These are phyloP conservation scores for Diplodus puntazzo DNA, from an alignment of 2,797 vertebrate species.

Conservation along the genomic window DNA sequence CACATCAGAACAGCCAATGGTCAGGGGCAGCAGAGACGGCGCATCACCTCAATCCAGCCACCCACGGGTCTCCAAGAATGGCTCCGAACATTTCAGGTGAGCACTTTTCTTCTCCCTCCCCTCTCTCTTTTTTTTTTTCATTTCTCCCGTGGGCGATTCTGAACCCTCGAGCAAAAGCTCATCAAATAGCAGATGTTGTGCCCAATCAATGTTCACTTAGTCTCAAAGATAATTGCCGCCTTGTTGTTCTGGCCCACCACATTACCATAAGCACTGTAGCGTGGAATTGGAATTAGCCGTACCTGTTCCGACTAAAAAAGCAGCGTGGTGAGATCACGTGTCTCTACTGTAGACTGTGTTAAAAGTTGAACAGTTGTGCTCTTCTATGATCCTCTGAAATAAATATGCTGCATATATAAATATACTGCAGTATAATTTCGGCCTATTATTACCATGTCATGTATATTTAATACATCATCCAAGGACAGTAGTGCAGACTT, in stretches of 20 bases:
- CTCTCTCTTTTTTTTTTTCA: background rate
- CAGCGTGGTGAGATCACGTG: conserved; percentile 31
- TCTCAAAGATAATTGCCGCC: conserved; percentile 78
- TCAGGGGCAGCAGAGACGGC: conserved; percentile 96
- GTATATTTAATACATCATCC: background rate
- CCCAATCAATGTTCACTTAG: conserved; percentile 77
- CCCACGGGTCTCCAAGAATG: conserved; percentile 98
- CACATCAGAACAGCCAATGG: conserved; percentile 97
- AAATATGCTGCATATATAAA: conserved; percentile 6
- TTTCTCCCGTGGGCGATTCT: conserved; percentile 1
- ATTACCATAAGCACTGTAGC: conserved; percentile 77
- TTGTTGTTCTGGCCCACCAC: conserved; percentile 71
- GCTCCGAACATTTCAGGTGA: conserved; percentile 99
- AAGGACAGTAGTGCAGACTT: background rate
- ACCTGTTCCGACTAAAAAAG: conserved; percentile 72
- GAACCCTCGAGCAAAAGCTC: conserved; percentile 60
- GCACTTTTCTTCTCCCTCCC: conserved; percentile 8
- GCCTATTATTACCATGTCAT: background rate
- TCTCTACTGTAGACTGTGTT: conserved; percentile 33
- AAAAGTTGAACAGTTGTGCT: conserved; percentile 46
- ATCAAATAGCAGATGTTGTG: conserved; percentile 77
- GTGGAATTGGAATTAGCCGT: conserved; percentile 76
- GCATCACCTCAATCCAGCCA: conserved; percentile 97
- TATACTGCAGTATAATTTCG: conserved; percentile 4
- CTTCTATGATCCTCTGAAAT: conserved; percentile 27